Evolutionary conservation across 2,113 vertebrate genomes (phyloP).

Genomic region (Mola mola): DNA sequence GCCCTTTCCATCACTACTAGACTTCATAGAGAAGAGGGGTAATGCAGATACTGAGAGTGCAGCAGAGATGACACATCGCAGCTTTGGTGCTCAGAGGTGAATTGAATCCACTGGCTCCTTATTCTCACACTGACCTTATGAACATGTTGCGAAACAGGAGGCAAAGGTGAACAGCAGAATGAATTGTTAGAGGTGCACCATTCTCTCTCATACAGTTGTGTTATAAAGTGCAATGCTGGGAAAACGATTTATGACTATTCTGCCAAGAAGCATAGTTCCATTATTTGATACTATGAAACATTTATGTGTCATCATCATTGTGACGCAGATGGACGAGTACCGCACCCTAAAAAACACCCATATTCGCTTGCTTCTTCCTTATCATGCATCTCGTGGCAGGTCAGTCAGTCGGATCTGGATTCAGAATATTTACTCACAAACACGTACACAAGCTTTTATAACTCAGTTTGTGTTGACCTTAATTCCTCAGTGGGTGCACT

Average conservation of each 20-base stretch:
- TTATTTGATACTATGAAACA: no score
- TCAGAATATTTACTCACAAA: constrained; percentile 4
- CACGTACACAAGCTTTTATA: constrained; percentile 14
- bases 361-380: not conserved
- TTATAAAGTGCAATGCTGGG: no score
- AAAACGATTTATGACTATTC: no score
- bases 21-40: no score
- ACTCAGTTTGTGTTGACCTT: constrained; percentile 12
- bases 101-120: constrained; percentile 1
- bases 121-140: constrained; percentile 27
- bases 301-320: no score
- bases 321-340: no score
- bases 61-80: no score
- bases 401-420: not conserved
- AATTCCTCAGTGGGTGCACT: constrained; percentile 12
- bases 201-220: no score
- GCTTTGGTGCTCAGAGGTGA: constrained; percentile 13
- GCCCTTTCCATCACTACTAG: no score
- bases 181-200: not conserved
- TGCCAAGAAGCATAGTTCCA: no score
- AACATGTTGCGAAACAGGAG: not conserved
- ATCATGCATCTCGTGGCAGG: not conserved
- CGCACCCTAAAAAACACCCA: no score
- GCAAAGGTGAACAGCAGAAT: constrained; percentile 7
- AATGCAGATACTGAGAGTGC: no score